phyloP scores from a whole-genome alignment of 2,888 invertebrate species.

The Linnaemya vulpina region DNA sequence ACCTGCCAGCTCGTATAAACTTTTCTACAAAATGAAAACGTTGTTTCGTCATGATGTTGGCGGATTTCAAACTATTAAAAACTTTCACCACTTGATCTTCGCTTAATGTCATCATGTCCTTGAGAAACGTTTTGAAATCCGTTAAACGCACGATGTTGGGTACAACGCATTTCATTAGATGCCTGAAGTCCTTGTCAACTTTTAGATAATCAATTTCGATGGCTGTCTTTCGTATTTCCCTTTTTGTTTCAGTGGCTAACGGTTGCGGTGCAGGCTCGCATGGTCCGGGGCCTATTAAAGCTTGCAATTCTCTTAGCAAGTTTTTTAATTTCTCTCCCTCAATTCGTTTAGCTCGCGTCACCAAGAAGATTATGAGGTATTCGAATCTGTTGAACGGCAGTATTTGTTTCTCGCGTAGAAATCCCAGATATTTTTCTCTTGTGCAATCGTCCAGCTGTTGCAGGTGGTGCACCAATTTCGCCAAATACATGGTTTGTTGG shows the following conservation, averaged over 20 bases:
- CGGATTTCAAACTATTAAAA: constrained; percentile 29
- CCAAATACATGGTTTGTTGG: constrained; percentile 52
- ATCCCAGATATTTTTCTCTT: constrained; percentile 21
- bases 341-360: constrained; percentile 21
- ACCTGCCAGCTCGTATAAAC: constrained; percentile 8
- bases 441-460: not conserved
- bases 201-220: constrained; percentile 32
- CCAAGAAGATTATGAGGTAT: constrained; percentile 12
- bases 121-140: constrained; percentile 54
- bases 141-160: constrained; percentile 46
- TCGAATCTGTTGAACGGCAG: constrained; percentile 11
- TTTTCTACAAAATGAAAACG: constrained; percentile 41
- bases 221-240: not conserved
- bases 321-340: constrained; percentile 17
- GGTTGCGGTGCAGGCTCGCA: not conserved
- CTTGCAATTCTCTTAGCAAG: constrained; percentile 33
- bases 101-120: not conserved
- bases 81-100: constrained; percentile 3
- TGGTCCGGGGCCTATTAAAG: constrained; percentile 18
- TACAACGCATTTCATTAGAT: constrained; percentile 37
- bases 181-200: constrained; percentile 16
- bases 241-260: not conserved
- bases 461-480: constrained; percentile 52
- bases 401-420: constrained; percentile 4
- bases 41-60: not conserved